Conservation (phyloP, 2,888 invertebrate species). For the Anaspis maculata region DNA sequence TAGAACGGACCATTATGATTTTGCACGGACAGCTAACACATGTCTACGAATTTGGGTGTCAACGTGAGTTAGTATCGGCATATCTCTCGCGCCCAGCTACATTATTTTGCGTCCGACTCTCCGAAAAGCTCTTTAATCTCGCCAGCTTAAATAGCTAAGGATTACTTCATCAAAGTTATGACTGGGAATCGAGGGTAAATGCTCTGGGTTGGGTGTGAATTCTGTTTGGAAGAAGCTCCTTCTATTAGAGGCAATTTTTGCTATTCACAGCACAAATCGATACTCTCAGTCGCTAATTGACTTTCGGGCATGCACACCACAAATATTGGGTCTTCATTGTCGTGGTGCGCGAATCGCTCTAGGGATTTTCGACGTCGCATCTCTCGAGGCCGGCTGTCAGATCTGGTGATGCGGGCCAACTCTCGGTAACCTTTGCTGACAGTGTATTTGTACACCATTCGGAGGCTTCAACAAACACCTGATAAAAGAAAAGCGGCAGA, state of each 20-base stretch:
- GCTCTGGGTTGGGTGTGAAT: too few relatives aligned
- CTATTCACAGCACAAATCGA: too few relatives aligned
- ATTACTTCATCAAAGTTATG: slow-evolving; percentile 44
- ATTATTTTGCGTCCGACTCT: slow-evolving; percentile 37
- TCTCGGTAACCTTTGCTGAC: slow-evolving; percentile 30
- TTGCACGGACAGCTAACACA: slow-evolving; percentile 37
- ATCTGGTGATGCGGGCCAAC: slow-evolving; percentile 33
- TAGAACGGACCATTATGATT: slow-evolving; percentile 36
- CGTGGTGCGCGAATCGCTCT: slow-evolving; percentile 22
- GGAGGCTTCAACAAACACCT: too few relatives aligned
- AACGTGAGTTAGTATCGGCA: slow-evolving; percentile 43
- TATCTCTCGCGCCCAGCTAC: slow-evolving; percentile 39
- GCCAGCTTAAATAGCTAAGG: slow-evolving; percentile 39
- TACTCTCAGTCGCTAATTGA: slow-evolving; percentile 26
- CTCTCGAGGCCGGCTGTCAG: slow-evolving; percentile 34
- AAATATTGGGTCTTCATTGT: too few relatives aligned
- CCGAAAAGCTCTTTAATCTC: slow-evolving; percentile 43
- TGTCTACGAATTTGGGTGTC: slow-evolving; percentile 42
- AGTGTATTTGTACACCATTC: too few relatives aligned
- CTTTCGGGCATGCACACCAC: slow-evolving; percentile 28
- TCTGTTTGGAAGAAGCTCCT: too few relatives aligned
- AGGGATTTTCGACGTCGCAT: slow-evolving; percentile 30
- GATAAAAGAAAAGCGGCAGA: too few relatives aligned
- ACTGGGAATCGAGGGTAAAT: too few relatives aligned
- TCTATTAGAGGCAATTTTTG: too few relatives aligned